phyloP scores from a whole-genome alignment of 2,888 invertebrate species.

The Eudemis profundana region DNA sequence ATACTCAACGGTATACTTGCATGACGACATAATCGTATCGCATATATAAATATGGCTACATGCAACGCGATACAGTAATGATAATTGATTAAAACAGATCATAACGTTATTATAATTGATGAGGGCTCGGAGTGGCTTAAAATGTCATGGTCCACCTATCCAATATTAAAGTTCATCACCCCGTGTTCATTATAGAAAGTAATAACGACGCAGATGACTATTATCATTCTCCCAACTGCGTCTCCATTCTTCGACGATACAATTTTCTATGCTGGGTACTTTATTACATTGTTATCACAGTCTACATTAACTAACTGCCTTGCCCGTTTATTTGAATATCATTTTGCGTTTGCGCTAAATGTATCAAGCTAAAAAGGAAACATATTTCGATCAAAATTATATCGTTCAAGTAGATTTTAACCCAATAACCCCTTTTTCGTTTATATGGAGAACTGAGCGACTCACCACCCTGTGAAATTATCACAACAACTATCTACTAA shows the following conservation, averaged over 20 bases:
- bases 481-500: too few relatives aligned
- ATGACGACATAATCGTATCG: conserved; percentile 38
- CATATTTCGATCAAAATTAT: too few relatives aligned
- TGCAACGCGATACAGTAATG: conserved; percentile 41
- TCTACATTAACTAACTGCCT: too few relatives aligned
- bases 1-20: conserved; percentile 8
- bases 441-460: too few relatives aligned
- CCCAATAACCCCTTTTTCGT: too few relatives aligned
- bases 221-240: conserved; percentile 69
- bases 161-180: conserved; percentile 80
- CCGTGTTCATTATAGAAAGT: conserved; percentile 76
- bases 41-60: conserved; percentile 34
- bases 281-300: too few relatives aligned
- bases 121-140: conserved; percentile 67
- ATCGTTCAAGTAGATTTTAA: too few relatives aligned
- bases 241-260: conserved; percentile 69
- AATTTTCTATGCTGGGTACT: not conserved
- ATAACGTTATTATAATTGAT: conserved; percentile 71
- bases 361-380: too few relatives aligned
- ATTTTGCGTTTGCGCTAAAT: too few relatives aligned
- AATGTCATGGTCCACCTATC: conserved; percentile 75
- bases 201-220: conserved; percentile 79
- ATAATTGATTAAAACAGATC: conserved; percentile 53
- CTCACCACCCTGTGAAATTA: too few relatives aligned
- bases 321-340: too few relatives aligned